phyloP scores from a whole-genome alignment of 2,888 invertebrate genomes.

The Leptopilina myrica region DNA sequence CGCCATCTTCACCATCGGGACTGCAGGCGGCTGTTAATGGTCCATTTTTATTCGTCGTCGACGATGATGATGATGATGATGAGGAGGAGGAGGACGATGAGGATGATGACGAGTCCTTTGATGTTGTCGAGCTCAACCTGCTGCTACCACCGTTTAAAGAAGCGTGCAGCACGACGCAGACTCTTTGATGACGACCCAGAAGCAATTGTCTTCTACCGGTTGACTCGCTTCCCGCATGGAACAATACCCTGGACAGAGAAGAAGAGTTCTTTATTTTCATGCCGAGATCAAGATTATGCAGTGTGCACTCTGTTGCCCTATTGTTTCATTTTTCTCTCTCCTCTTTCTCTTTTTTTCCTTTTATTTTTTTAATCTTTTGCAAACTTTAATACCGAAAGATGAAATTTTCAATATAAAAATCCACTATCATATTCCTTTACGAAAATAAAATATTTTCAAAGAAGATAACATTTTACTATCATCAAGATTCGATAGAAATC shows the following conservation, averaged over 20 bases:
- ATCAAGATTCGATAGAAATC: too few relatives aligned
- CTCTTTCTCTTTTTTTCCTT: too few relatives aligned
- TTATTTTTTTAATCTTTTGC: background rate
- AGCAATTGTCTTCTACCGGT: conserved; percentile 85
- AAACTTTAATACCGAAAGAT: background rate
- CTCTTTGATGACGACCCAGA: conserved; percentile 83
- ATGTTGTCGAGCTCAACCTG: conserved; percentile 52
- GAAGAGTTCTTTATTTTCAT: conserved; percentile 6
- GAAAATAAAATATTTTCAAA: background rate
- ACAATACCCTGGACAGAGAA: conserved; percentile 83
- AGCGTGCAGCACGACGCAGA: conserved; percentile 89
- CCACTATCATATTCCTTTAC: background rate
- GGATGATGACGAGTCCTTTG: conserved; percentile 46
- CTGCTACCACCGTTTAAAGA: conserved; percentile 76
- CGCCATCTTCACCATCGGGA: conserved; percentile 94
- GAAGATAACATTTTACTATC: too few relatives aligned
- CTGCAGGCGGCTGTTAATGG: conserved; percentile 93
- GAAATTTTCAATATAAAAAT: background rate
- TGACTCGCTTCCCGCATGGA: conserved; percentile 93
- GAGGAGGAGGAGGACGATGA: too few relatives aligned
- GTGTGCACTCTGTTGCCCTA: background rate
- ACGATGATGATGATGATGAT: conserved; percentile 45
- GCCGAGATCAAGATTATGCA: background rate
- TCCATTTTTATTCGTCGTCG: conserved; percentile 39
- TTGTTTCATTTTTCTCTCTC: background rate